These are phyloP conservation scores for Pseudochromis fuscus DNA, from an alignment of 2,797 vertebrate species.

Conservation along the genomic window DNA sequence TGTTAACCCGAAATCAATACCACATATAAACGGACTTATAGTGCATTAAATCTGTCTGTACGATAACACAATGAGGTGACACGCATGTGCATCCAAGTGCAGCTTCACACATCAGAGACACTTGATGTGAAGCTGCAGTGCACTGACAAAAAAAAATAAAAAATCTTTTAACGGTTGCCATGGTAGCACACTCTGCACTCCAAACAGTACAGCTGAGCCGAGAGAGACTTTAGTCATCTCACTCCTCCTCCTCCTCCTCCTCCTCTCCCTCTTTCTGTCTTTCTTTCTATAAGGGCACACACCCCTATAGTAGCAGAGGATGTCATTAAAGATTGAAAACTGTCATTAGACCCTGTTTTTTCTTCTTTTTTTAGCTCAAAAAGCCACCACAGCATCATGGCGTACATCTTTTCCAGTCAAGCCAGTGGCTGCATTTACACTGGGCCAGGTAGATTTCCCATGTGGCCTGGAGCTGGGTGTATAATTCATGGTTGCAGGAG, in stretches of 20 bases:
- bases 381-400: slow-evolving; percentile 17
- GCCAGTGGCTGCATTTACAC: slow-evolving; percentile 49
- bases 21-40: background rate
- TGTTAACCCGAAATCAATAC: slow-evolving; percentile 49
- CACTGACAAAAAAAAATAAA: slow-evolving; percentile 63
- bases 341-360: slow-evolving; percentile 59
- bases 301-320: slow-evolving; percentile 43
- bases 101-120: slow-evolving; percentile 41
- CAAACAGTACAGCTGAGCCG: slow-evolving; percentile 80
- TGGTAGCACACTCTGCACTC: slow-evolving; percentile 80
- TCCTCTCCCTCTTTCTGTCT: slow-evolving; percentile 27
- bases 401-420: slow-evolving; percentile 38
- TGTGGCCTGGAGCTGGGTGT: slow-evolving; percentile 31
- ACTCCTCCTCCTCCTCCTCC: slow-evolving; percentile 68
- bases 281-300: slow-evolving; percentile 55
- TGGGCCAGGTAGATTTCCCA: slow-evolving; percentile 67
- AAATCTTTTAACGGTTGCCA: slow-evolving; percentile 82
- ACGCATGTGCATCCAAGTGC: slow-evolving; percentile 11
- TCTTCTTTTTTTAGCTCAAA: slow-evolving; percentile 34
- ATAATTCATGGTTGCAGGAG: slow-evolving; percentile 48
- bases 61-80: slow-evolving; percentile 19
- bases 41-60: background rate
- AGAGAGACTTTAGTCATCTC: slow-evolving; percentile 78
- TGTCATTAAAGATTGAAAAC: slow-evolving; percentile 38
- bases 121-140: slow-evolving; percentile 60